Evolutionary conservation across 2,113 vertebrate species (phyloP).

Genomic region (Callaeas wilsoni): DNA sequence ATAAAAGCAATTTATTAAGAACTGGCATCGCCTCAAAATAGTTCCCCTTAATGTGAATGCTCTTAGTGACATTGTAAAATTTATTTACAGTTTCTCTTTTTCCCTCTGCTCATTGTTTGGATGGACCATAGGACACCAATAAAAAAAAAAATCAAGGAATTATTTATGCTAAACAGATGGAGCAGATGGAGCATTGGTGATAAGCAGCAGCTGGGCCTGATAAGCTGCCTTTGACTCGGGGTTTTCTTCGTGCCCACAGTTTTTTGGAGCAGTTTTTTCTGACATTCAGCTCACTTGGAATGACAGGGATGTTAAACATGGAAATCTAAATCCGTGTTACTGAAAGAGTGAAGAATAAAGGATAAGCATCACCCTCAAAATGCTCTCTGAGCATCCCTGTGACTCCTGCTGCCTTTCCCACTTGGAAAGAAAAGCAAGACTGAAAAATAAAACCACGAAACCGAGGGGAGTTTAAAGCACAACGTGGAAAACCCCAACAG

Average conservation of each 20-base stretch:
- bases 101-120: constrained; percentile 51
- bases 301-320: not conserved
- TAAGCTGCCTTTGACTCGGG: not conserved
- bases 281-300: not conserved
- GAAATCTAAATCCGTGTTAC: not conserved
- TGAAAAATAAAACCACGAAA: no score
- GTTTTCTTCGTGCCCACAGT: not conserved
- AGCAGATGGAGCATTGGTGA: not conserved
- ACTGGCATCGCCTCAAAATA: constrained; percentile 52
- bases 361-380: not conserved
- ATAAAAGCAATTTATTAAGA: constrained; percentile 61
- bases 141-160: not conserved
- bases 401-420: not conserved
- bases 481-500: not conserved
- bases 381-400: not conserved
- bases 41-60: constrained; percentile 35
- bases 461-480: not conserved
- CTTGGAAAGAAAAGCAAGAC: not conserved
- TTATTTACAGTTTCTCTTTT: constrained; percentile 51
- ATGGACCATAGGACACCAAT: not conserved
- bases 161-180: constrained; percentile 42
- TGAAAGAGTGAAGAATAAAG: not conserved
- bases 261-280: not conserved
- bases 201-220: not conserved
- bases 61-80: constrained; percentile 47